A percentile compares a stretch with the other conserved stretches of the same genome.
These are phyloP conservation scores for Saguinus imperator DNA, from an alignment of 2,113 vertebrate species.

Conservation along the genomic window DNA sequence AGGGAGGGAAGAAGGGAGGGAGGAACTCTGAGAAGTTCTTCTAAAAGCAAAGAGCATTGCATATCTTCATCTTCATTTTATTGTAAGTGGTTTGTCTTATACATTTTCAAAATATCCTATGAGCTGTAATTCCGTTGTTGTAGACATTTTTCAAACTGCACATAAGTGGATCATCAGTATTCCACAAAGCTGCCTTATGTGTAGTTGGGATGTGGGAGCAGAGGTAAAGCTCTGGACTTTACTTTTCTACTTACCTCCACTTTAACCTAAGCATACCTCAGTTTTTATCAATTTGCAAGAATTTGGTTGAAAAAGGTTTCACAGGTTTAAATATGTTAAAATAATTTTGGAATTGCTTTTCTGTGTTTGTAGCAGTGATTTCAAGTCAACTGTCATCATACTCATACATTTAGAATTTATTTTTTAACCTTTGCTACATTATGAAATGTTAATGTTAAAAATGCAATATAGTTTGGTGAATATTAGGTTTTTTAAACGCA, in stretches of 20 bases:
- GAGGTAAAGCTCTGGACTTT: not conserved
- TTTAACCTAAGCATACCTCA: not conserved
- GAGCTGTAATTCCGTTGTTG: not conserved
- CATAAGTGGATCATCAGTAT: not conserved
- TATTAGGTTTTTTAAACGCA: not conserved
- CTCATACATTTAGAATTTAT: conserved; percentile 9
- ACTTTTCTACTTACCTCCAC: not conserved
- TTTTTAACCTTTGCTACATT: not conserved
- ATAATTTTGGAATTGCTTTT: not conserved
- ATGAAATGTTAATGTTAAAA: conserved; percentile 15
- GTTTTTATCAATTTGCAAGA: not conserved
- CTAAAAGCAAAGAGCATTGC: not conserved
- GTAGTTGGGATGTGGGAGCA: not conserved
- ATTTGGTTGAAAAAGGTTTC: conserved; percentile 3
- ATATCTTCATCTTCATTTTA: not conserved
- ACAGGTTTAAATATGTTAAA: not conserved
- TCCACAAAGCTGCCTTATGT: not conserved
- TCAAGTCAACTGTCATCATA: not conserved
- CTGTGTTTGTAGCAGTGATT: not conserved
- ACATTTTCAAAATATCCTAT: not conserved
- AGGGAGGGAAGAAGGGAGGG: not conserved
- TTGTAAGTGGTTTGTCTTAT: not conserved
- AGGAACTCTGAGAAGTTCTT: not conserved
- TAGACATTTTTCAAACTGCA: not conserved
- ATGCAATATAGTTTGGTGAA: not conserved